These are phyloP conservation scores for Pseudocheirus occidentalis DNA, from an alignment of 2,797 vertebrate genomes.

Conservation along the genomic window DNA sequence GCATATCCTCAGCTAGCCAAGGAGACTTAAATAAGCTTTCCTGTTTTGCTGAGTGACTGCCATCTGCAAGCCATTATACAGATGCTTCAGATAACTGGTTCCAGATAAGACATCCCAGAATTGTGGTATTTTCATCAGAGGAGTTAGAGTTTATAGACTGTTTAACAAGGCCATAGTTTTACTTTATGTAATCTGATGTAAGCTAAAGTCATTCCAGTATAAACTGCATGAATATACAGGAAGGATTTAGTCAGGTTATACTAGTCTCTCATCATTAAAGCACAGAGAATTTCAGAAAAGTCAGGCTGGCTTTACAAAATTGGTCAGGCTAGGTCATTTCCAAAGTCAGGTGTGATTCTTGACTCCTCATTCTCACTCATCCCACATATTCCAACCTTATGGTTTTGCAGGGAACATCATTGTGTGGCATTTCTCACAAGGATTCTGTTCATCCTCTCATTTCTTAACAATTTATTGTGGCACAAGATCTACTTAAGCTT, in stretches of 20 bases:
- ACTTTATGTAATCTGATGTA: constrained; percentile 15
- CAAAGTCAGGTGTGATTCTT: background rate
- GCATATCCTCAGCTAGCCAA: constrained; percentile 11
- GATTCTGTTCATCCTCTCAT: too few species aligned
- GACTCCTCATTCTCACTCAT: background rate
- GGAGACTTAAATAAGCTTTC: constrained; percentile 51
- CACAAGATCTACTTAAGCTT: background rate
- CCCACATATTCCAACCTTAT: background rate
- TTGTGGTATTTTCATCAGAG: constrained; percentile 37
- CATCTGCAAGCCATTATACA: constrained; percentile 55
- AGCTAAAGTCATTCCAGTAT: background rate
- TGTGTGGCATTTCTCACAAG: fast-evolving
- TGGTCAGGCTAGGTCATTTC: background rate
- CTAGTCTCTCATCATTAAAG: background rate
- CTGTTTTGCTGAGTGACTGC: constrained; percentile 67
- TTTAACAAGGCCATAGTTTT: background rate
- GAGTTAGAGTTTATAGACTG: background rate
- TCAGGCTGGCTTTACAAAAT: fast-evolving
- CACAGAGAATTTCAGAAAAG: background rate
- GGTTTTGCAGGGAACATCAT: background rate
- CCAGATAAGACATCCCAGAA: constrained; percentile 32
- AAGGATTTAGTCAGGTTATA: background rate
- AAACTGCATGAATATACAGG: fast-evolving
- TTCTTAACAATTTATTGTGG: background rate
- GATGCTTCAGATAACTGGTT: constrained; percentile 35